Evolutionary conservation across 1,140 invertebrate genomes (phyloP).

Genomic region (Sycophila sp.): DNA sequence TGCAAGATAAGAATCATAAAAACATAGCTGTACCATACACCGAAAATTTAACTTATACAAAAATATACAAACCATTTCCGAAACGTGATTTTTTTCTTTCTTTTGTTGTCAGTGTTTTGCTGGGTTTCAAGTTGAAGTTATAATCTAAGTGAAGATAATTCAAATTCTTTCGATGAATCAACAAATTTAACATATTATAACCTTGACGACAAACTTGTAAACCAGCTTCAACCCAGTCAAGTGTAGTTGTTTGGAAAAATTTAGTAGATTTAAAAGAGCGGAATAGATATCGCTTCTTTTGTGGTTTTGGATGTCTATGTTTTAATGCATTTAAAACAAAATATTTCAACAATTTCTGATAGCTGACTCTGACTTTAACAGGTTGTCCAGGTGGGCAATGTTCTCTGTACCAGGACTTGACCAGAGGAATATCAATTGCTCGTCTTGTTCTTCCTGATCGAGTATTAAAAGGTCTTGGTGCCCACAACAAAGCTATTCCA

Average conservation of each 20-base stretch:
- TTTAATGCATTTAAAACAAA: constrained; percentile 98
- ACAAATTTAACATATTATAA: constrained; percentile 99
- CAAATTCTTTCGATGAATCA: constrained; percentile 99
- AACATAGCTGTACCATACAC: background rate
- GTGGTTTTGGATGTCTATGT: constrained; percentile 96
- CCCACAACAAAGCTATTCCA: constrained; percentile 98
- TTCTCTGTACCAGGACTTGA: constrained; percentile 97
- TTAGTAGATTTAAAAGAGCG: constrained; percentile 99
- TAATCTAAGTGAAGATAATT: constrained; percentile 99
- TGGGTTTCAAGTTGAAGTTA: constrained; percentile 99
- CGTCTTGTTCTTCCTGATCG: constrained; percentile 88
- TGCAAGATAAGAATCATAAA: constrained; percentile 2
- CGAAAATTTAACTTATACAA: constrained; percentile 7
- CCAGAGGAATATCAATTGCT: constrained; percentile 96
- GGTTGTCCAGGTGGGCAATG: constrained; percentile 98
- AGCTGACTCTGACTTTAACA: constrained; percentile 98
- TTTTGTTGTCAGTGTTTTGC: constrained; percentile 99
- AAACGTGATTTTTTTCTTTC: constrained; percentile 99
- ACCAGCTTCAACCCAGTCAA: constrained; percentile 99
- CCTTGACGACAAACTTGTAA: constrained; percentile 98
- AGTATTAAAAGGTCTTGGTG: constrained; percentile 96
- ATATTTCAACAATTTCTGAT: constrained; percentile 98
- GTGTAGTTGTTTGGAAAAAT: constrained; percentile 99
- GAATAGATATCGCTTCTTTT: constrained; percentile 98
- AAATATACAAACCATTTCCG: constrained; percentile 84